Conservation (phyloP, 2,888 invertebrate species). For the Dexiosoma caninum region DNA sequence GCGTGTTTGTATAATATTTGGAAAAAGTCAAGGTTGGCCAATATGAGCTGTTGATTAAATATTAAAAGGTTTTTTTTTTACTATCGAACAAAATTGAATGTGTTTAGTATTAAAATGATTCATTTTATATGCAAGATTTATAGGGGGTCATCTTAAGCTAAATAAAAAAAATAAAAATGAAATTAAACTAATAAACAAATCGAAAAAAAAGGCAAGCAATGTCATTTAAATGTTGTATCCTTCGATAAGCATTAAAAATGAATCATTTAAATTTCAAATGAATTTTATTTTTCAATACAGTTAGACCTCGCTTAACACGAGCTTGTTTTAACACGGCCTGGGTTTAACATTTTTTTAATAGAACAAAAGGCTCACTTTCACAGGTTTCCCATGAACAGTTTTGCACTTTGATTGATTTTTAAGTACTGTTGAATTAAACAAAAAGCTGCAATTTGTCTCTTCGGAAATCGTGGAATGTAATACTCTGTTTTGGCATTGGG, state of each 20-base stretch:
- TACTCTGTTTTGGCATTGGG: too few relatives aligned
- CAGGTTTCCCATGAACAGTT: too few relatives aligned
- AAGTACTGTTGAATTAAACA: too few relatives aligned
- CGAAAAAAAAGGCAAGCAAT: constrained; percentile 10
- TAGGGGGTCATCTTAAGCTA: constrained; percentile 51
- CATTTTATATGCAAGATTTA: constrained; percentile 57
- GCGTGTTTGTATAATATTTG: constrained; percentile 49
- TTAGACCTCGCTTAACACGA: too few relatives aligned
- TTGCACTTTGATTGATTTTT: too few relatives aligned
- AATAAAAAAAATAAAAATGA: not conserved
- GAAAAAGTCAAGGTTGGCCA: constrained; percentile 62
- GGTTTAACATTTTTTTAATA: too few relatives aligned
- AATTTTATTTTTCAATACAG: constrained; percentile 13
- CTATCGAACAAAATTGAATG: constrained; percentile 33
- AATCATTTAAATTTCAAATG: constrained; percentile 50
- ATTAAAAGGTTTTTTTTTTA: constrained; percentile 44
- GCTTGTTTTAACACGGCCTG: too few relatives aligned
- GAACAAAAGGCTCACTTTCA: too few relatives aligned
- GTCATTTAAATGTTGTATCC: constrained; percentile 50
- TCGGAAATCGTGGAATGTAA: too few relatives aligned
- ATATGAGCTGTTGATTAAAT: constrained; percentile 50
- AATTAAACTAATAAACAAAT: constrained; percentile 34
- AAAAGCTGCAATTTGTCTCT: too few relatives aligned
- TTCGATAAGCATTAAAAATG: constrained; percentile 24
- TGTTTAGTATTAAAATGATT: constrained; percentile 47